Evolutionary conservation across 2,797 vertebrate species (phyloP).

Genomic region (Ataeniobius toweri): DNA sequence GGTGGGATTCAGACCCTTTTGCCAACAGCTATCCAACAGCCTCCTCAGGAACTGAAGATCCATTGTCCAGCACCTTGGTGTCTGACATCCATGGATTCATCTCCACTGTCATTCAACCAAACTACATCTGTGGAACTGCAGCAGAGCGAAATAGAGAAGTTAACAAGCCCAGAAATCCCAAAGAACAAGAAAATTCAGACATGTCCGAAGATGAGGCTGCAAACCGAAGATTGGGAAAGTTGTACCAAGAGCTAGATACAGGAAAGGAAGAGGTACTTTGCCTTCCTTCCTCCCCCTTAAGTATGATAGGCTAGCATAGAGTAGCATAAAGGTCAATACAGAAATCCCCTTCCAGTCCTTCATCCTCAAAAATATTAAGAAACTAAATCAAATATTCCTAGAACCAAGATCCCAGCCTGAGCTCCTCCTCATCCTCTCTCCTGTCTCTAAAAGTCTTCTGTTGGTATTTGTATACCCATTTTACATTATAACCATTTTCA

Average conservation of each 20-base stretch:
- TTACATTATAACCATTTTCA: neutral
- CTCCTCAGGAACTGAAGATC: slow-evolving; percentile 57
- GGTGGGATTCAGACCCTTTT: slow-evolving; percentile 75
- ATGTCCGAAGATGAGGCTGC: slow-evolving; percentile 97
- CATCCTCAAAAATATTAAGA: slow-evolving; percentile 48
- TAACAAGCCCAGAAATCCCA: slow-evolving; percentile 78
- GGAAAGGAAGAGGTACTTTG: slow-evolving; percentile 92
- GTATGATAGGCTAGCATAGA: slow-evolving; percentile 81
- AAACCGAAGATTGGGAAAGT: slow-evolving; percentile 93
- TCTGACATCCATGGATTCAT: slow-evolving; percentile 68
- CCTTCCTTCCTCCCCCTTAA: slow-evolving; percentile 76
- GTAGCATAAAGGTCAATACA: slow-evolving; percentile 38
- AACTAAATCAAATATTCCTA: slow-evolving; percentile 61
- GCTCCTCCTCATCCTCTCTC: slow-evolving; percentile 49
- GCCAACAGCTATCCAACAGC: slow-evolving; percentile 59
- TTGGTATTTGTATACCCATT: neutral
- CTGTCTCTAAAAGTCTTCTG: slow-evolving; percentile 21
- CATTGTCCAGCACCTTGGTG: slow-evolving; percentile 37
- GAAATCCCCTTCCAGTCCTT: slow-evolving; percentile 17
- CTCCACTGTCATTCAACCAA: slow-evolving; percentile 67
- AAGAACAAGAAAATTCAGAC: slow-evolving; percentile 92
- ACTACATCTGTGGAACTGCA: slow-evolving; percentile 41
- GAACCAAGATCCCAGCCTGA: slow-evolving; percentile 53
- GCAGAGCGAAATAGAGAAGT: slow-evolving; percentile 72
- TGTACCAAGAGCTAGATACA: slow-evolving; percentile 93